Evolutionary conservation across 1,140 invertebrate species (phyloP), one percentile per base, ranked within the genome.

Genomic region (Acromyrmex charruanus): DNA sequence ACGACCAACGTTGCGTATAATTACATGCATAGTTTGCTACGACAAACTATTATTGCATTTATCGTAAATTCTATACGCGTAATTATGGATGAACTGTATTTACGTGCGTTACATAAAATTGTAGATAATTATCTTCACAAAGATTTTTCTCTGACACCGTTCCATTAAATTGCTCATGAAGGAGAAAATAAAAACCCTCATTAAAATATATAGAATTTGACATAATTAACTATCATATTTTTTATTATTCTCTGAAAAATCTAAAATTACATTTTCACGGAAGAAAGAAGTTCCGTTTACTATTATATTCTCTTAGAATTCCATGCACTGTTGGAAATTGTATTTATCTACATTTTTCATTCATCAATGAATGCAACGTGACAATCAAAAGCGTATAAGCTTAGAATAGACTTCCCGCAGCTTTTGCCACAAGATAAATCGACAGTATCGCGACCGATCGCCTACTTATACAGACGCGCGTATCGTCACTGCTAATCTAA

Each of bases 401-500:
- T 44, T 51, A 35, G 58, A 53, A 65, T 14, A n/a, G 72, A 77
- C 21, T 65, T 66, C 49, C 49, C 44, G 61, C 51, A 21, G 75
- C 58, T 49, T 72, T 58, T 82, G 44, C 35, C 55, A 18, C 21
- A 35, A 71, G 66, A 63, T 51, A 75, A 84, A 74, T 74, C 69
- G 79, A 71, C 51, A n/a, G 1, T 74, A 72, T 59, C 72, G 71
- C 44, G 69, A 84, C 16, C 55, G 69, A 51, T 61, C 55, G 14
- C 16, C 21, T 55, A 31, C 21, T 6, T 21, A 55, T 69, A 35
- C 39, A 39, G 10, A 18, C 28, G 35, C 68, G 39, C 53, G n/a
- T 84, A 84, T 72, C 66, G 79, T 59, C 79, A 53, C 28, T 21
- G 51, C 55, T 71, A 72, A 88, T 88, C 75, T 63, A 63, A 44